Percentiles rank a stretch among this genome's conserved stretches.
phyloP scores from a whole-genome alignment of 2,888 invertebrate species.

The Drosophila longiperda region DNA sequence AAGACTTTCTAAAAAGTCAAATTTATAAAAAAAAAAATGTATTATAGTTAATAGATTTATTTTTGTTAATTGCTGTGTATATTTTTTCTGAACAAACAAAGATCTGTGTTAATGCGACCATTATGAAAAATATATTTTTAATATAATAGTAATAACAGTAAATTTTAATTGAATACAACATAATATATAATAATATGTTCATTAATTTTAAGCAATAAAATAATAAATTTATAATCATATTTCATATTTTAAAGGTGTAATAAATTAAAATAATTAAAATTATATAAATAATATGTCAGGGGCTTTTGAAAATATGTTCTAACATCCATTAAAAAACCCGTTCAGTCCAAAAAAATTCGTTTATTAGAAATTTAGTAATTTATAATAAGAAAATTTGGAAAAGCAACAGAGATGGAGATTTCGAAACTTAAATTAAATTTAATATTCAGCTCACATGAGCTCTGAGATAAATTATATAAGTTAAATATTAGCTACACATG shows the following conservation, averaged over 20 bases:
- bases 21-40: too few species aligned
- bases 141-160: neutral
- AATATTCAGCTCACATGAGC: neutral
- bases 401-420: too few species aligned
- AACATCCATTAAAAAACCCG: neutral
- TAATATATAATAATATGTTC: neutral
- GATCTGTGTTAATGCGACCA: neutral
- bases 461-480: neutral
- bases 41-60: neutral
- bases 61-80: neutral
- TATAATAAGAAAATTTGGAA: neutral
- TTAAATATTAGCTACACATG: neutral
- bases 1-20: too few species aligned
- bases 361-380: neutral
- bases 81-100: neutral
- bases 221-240: too few species aligned
- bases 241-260: neutral
- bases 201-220: fast-evolving
- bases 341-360: too few species aligned
- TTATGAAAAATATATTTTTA: neutral
- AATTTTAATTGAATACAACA: neutral
- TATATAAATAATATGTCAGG: neutral
- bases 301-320: neutral
- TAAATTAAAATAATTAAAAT: neutral
- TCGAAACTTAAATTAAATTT: too few species aligned